phyloP scores from a whole-genome alignment of 1,140 invertebrate species.

The Aphis gossypii region DNA sequence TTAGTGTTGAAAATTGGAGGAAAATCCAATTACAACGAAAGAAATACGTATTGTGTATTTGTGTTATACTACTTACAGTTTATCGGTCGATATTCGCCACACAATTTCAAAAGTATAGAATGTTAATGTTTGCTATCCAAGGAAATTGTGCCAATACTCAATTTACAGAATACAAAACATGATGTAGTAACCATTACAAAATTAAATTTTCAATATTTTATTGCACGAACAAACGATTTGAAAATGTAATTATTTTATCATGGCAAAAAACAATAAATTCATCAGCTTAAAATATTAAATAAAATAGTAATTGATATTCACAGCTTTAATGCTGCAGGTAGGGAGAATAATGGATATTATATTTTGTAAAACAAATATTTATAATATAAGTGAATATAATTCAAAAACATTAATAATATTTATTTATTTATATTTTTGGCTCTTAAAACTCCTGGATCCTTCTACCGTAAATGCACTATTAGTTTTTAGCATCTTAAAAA shows the following conservation, averaged over 20 bases:
- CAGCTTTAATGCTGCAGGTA: too few relatives aligned
- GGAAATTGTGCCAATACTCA: constrained; percentile 27
- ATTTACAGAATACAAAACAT: constrained; percentile 11
- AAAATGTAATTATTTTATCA: not conserved
- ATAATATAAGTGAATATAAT: too few relatives aligned
- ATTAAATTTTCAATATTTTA: constrained; percentile 15
- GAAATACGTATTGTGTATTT: constrained; percentile 26
- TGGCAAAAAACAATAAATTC: not conserved
- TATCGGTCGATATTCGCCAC: not conserved
- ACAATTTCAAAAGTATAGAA: constrained; percentile 31
- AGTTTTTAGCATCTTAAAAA: too few relatives aligned
- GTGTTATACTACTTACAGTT: not conserved
- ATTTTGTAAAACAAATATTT: too few relatives aligned
- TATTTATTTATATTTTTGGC: too few relatives aligned
- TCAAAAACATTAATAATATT: too few relatives aligned
- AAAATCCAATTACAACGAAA: constrained; percentile 49
- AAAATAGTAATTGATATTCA: not conserved
- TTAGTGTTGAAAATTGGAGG: constrained; percentile 44
- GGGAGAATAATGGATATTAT: too few relatives aligned
- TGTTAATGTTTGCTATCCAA: not conserved
- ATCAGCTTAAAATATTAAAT: too few relatives aligned
- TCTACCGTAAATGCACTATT: not conserved
- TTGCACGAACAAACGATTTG: not conserved
- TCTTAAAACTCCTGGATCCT: too few relatives aligned
- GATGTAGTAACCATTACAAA: not conserved